Conservation (phyloP, 1,140 invertebrate genomes). For the Microplitis mediator region DNA sequence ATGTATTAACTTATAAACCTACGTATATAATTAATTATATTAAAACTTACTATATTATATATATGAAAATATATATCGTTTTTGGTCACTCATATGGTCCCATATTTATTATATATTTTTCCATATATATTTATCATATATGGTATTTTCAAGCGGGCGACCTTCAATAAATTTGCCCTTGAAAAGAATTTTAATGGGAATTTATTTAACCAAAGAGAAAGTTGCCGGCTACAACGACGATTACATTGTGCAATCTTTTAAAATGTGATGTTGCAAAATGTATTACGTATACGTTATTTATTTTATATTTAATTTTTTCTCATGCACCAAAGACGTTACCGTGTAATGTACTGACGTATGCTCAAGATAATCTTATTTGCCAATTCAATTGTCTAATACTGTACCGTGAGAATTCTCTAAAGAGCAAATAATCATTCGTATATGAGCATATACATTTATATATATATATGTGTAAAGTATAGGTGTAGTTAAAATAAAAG, state of each 20-base stretch:
- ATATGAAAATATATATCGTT: no score
- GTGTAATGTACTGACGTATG: neutral
- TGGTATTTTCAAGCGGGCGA: neutral
- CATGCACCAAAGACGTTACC: neutral
- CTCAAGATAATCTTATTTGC: neutral
- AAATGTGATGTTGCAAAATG: neutral
- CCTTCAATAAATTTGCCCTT: slow-evolving; percentile 3
- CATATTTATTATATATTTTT: no score
- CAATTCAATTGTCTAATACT: slow-evolving; percentile 11
- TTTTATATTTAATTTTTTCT: neutral
- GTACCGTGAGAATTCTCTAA: slow-evolving; percentile 12
- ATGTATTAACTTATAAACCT: no score
- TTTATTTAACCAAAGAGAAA: slow-evolving; percentile 13
- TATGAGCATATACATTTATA: neutral
- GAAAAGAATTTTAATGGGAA: slow-evolving; percentile 2
- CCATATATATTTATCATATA: no score
- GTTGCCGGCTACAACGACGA: neutral
- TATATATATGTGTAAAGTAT: neutral
- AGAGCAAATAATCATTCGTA: slow-evolving; percentile 8
- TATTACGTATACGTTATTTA: neutral
- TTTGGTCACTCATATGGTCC: no score
- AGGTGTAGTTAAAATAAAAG: neutral
- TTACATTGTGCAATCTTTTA: neutral
- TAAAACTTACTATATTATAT: no score
- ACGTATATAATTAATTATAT: no score